Evolutionary conservation across 1,140 invertebrate species (phyloP).

Genomic region (Lasioglossum albipes): DNA sequence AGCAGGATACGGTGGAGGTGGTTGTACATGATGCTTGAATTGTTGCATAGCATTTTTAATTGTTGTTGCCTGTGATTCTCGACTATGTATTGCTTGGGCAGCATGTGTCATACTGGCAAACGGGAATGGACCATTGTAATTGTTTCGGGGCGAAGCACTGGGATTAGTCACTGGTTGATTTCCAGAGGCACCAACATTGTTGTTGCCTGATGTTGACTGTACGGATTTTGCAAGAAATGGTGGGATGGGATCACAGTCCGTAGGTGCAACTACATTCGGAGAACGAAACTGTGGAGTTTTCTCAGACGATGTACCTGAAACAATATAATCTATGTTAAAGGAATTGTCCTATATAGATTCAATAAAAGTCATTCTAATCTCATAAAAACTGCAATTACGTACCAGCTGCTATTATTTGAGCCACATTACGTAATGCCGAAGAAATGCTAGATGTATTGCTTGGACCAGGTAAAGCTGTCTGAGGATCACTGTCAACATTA

Average conservation of each 20-base stretch:
- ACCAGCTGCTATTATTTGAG: constrained; percentile 78
- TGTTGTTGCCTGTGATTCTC: constrained; percentile 72
- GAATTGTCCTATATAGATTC: background rate
- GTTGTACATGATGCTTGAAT: constrained; percentile 77
- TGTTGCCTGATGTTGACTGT: constrained; percentile 67
- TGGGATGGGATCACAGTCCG: constrained; percentile 84
- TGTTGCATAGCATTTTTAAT: constrained; percentile 79
- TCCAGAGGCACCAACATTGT: constrained; percentile 60
- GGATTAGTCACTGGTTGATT: constrained; percentile 66
- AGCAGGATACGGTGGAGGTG: constrained; percentile 78
- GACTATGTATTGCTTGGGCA: constrained; percentile 82
- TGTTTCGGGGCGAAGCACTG: constrained; percentile 76
- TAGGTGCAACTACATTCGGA: constrained; percentile 90
- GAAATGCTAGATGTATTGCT: constrained; percentile 76
- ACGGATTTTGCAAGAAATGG: constrained; percentile 76
- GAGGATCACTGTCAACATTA: constrained; percentile 66
- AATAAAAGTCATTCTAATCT: background rate
- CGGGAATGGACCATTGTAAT: constrained; percentile 86
- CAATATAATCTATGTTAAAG: background rate
- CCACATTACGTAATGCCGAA: constrained; percentile 75
- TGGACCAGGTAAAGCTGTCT: constrained; percentile 74
- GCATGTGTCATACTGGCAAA: constrained; percentile 95
- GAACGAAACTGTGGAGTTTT: constrained; percentile 85
- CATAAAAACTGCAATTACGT: constrained; percentile 33
- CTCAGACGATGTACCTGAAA: constrained; percentile 75